Conservation (phyloP, 2,888 invertebrate species). For the Thelaira solivaga region DNA sequence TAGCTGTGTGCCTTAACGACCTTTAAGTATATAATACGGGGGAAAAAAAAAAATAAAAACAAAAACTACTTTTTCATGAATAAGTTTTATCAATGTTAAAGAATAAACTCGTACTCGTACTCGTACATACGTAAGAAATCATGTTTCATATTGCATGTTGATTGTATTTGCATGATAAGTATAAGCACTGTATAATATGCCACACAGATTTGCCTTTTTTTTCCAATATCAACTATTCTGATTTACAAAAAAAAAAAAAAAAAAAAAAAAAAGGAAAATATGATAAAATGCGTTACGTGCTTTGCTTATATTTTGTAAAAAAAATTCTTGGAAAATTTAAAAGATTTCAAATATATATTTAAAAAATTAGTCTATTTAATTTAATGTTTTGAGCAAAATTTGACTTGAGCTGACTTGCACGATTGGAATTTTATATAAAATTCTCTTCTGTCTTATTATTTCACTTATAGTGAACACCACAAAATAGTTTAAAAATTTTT, state of each 20-base stretch:
- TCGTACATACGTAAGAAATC: slow-evolving; percentile 12
- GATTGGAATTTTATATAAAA: too few species aligned
- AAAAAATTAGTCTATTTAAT: too few species aligned
- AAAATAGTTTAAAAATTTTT: too few species aligned
- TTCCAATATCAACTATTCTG: background rate
- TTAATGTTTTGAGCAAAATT: too few species aligned
- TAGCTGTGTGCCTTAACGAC: slow-evolving; percentile 5
- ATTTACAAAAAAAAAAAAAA: slow-evolving; percentile 14
- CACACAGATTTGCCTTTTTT: slow-evolving; percentile 6
- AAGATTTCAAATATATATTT: too few species aligned
- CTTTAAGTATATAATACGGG: slow-evolving; percentile 40
- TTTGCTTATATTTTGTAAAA: background rate
- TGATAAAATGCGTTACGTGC: slow-evolving; percentile 16
- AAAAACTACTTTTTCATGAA: slow-evolving; percentile 13
- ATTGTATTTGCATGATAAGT: slow-evolving; percentile 28
- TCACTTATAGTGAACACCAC: too few species aligned
- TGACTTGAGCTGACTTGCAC: too few species aligned
- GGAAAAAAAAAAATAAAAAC: background rate
- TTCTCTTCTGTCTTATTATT: too few species aligned
- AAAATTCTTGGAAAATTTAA: too few species aligned
- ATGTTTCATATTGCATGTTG: slow-evolving; percentile 34
- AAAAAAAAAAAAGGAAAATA: too few species aligned
- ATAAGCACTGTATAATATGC: background rate
- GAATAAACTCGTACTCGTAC: background rate
- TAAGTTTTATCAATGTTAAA: slow-evolving; percentile 17